phyloP scores from a whole-genome alignment of 2,797 vertebrate genomes.

The Emys orbicularis region DNA sequence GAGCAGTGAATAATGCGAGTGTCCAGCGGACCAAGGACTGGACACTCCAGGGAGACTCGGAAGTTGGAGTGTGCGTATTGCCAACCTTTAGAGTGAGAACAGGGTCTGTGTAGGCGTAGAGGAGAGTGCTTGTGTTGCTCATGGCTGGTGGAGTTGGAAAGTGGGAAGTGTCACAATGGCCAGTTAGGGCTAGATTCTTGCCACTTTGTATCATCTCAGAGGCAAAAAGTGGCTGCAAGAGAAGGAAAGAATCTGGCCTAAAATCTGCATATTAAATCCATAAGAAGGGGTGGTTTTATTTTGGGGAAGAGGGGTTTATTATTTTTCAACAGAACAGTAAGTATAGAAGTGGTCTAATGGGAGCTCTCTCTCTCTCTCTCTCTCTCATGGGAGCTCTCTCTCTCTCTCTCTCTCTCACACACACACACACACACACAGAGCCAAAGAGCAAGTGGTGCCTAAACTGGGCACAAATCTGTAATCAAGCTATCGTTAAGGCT shows the following conservation, averaged over 20 bases:
- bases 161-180: neutral
- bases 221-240: neutral
- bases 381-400: neutral
- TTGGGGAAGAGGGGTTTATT: neutral
- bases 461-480: conserved; percentile 50
- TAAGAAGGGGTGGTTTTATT: neutral
- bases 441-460: conserved; percentile 3
- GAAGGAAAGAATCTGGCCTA: neutral
- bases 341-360: neutral
- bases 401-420: too few relatives aligned
- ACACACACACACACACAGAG: too few relatives aligned
- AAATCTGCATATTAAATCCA: neutral
- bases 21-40: too few relatives aligned
- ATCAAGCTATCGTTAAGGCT: conserved; percentile 16
- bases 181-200: neutral
- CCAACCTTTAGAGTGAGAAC: too few relatives aligned
- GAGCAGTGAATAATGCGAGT: too few relatives aligned
- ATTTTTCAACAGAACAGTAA: neutral
- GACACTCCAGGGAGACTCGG: too few relatives aligned
- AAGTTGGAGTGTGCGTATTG: too few relatives aligned
- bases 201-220: neutral
- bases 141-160: too few relatives aligned
- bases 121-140: too few relatives aligned
- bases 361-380: neutral
- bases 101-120: too few relatives aligned